Percentiles rank a stretch among this genome's conserved stretches.
Conservation (phyloP, 2,113 vertebrate species). For the Tauraco erythrolophus region DNA sequence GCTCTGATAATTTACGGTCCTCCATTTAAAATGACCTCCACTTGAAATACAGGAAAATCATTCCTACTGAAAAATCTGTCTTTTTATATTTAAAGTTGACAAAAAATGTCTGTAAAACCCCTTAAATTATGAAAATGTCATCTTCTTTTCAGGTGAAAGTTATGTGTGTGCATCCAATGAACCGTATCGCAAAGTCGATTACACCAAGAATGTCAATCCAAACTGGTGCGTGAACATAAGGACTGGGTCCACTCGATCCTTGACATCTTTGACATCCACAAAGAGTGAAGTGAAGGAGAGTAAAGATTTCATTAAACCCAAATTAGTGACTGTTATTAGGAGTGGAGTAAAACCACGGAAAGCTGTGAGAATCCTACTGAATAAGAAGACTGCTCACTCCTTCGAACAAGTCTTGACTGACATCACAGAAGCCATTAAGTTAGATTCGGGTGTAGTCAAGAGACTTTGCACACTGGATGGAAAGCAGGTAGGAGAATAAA, state of each 20-base stretch:
- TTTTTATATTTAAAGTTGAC: background rate
- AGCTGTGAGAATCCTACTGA: constrained; percentile 94
- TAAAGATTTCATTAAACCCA: constrained; percentile 97
- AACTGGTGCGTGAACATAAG: constrained; percentile 96
- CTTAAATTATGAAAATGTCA: background rate
- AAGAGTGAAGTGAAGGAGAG: constrained; percentile 86
- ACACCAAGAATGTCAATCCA: constrained; percentile 94
- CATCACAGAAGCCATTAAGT: constrained; percentile 97
- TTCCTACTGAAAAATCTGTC: background rate
- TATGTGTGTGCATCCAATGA: constrained; percentile 98
- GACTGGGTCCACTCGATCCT: constrained; percentile 81
- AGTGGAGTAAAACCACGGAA: constrained; percentile 96
- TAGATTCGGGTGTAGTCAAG: constrained; percentile 95
- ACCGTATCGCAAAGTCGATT: constrained; percentile 91
- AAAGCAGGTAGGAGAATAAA: constrained; percentile 87
- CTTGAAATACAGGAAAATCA: background rate
- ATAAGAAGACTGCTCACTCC: constrained; percentile 98
- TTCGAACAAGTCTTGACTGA: constrained; percentile 97
- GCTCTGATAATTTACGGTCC: background rate
- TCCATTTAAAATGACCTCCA: background rate
- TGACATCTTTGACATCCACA: constrained; percentile 78
- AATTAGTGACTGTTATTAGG: constrained; percentile 96
- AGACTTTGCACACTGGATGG: constrained; percentile 94
- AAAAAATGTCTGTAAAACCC: background rate
- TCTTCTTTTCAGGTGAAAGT: constrained; percentile 87